A percentile compares a stretch with the other conserved stretches of the same genome.
Evolutionary conservation across 2,888 invertebrate genomes (phyloP).

Genomic region (Drosophila maculinotata): DNA sequence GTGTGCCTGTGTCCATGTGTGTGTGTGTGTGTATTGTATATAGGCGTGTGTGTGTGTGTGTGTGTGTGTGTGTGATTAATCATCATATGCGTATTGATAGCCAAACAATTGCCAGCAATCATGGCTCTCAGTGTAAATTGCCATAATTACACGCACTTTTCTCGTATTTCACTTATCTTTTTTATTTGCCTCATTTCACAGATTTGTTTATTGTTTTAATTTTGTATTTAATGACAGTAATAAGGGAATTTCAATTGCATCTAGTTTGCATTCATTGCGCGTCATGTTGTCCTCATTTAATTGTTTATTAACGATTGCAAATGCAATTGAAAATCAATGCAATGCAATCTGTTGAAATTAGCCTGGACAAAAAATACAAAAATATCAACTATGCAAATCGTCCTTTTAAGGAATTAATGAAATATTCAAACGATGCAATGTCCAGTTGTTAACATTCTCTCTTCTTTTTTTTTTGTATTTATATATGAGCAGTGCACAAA

Average conservation of each 20-base stretch:
- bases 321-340: background rate
- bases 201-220: background rate
- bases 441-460: background rate
- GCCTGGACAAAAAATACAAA: background rate
- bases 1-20: background rate
- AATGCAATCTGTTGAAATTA: slow-evolving; percentile 5
- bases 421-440: background rate
- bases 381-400: background rate
- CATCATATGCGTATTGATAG: slow-evolving; percentile 18
- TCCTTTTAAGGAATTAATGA: background rate
- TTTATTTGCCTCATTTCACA: slow-evolving; percentile 6
- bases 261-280: slow-evolving; percentile 17
- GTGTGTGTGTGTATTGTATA: background rate
- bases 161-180: background rate
- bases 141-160: slow-evolving; percentile 45
- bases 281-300: slow-evolving; percentile 20
- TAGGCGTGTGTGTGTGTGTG: slow-evolving; percentile 17
- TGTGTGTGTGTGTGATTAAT: slow-evolving; percentile 18
- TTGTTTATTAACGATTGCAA: slow-evolving; percentile 8
- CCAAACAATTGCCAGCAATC: slow-evolving; percentile 33
- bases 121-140: slow-evolving; percentile 50
- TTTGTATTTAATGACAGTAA: background rate
- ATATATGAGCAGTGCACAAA: background rate
- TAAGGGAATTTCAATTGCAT: slow-evolving; percentile 5
- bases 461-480: background rate